phyloP scores from a whole-genome alignment of 1,140 invertebrate species.

The Mizuhopecten yessoensis region DNA sequence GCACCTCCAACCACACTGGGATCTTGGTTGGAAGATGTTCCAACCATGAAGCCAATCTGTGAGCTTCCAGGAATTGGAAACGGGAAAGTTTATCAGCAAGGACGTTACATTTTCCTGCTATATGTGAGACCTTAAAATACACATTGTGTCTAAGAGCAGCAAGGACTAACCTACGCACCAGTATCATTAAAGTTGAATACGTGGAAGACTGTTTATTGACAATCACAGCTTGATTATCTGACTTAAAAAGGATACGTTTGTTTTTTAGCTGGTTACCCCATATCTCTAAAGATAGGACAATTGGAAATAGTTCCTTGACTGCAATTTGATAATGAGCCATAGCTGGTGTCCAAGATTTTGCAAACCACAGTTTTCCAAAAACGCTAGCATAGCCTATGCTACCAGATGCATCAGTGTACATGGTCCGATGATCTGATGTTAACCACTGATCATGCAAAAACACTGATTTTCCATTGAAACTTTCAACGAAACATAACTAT shows the following conservation, averaged over 20 bases:
- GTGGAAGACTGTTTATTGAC: conserved; percentile 51
- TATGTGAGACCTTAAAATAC: conserved; percentile 38
- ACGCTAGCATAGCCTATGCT: conserved; percentile 49
- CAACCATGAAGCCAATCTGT: neutral
- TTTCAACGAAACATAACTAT: conserved; percentile 18
- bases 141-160: conserved; percentile 40
- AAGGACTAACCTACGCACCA: neutral
- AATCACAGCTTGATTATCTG: conserved; percentile 50
- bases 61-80: conserved; percentile 48
- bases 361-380: conserved; percentile 40
- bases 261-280: conserved; percentile 30
- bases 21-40: neutral
- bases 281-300: conserved; percentile 40
- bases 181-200: conserved; percentile 40
- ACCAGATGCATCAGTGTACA: conserved; percentile 55
- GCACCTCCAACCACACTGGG: neutral
- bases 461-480: conserved; percentile 58
- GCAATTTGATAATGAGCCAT: conserved; percentile 13
- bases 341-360: neutral
- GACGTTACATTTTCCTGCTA: conserved; percentile 43
- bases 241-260: conserved; percentile 43
- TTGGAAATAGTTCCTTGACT: conserved; percentile 55
- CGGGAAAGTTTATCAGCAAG: conserved; percentile 54
- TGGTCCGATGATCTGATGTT: neutral
- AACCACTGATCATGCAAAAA: too few relatives aligned